Conservation (phyloP, 1,140 invertebrate species). For the Cydia fagiglandana region DNA sequence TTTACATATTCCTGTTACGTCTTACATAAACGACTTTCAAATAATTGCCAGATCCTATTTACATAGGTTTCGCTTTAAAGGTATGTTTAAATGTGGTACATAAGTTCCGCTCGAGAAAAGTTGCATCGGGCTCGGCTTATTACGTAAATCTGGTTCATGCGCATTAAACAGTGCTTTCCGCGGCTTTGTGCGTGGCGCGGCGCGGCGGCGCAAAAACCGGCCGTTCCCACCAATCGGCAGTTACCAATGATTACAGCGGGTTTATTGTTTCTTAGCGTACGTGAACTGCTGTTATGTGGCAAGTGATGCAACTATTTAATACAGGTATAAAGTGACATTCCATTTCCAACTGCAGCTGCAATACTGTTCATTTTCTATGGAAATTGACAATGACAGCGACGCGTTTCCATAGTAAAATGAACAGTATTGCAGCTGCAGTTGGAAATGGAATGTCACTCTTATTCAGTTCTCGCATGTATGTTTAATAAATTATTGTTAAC, state of each 20-base stretch:
- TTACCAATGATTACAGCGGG: slow-evolving; percentile 54
- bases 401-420: too few relatives aligned
- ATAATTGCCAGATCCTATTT: too few relatives aligned
- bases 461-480: slow-evolving; percentile 8
- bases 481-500: slow-evolving; percentile 22
- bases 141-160: slow-evolving; percentile 65
- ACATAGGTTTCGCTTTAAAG: too few relatives aligned
- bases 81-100: slow-evolving; percentile 28
- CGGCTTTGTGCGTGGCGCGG: slow-evolving; percentile 38
- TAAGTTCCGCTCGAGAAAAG: slow-evolving; percentile 51
- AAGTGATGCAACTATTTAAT: slow-evolving; percentile 44
- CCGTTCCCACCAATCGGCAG: slow-evolving; percentile 55
- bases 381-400: too few relatives aligned
- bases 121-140: slow-evolving; percentile 45
- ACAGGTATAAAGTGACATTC: too few relatives aligned
- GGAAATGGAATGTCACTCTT: too few relatives aligned
- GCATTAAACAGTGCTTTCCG: slow-evolving; percentile 47
- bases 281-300: slow-evolving; percentile 49
- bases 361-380: too few relatives aligned
- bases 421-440: too few relatives aligned
- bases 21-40: too few relatives aligned
- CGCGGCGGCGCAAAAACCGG: slow-evolving; percentile 50
- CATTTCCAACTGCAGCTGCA: too few relatives aligned
- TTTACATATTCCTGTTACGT: too few relatives aligned
- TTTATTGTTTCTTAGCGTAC: slow-evolving; percentile 52